phyloP scores from a whole-genome alignment of 2,797 vertebrate genomes.

The Pteropus rufus region DNA sequence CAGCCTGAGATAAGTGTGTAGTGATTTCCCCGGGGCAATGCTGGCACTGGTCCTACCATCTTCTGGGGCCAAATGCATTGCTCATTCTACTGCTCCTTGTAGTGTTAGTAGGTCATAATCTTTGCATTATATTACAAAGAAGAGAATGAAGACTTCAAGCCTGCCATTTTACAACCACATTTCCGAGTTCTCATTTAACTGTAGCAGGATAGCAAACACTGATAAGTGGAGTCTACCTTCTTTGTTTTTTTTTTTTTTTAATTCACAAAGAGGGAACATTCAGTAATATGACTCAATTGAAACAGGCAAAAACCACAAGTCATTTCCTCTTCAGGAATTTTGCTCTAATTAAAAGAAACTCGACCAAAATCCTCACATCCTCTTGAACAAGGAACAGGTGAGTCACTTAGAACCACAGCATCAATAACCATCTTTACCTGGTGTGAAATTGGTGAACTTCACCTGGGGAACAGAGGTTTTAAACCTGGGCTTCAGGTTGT shows the following conservation, averaged over 20 bases:
- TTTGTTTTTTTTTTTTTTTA: neutral
- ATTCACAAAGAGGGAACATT: neutral
- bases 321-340: constrained; percentile 44
- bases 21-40: neutral
- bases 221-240: neutral
- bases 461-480: neutral
- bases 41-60: neutral
- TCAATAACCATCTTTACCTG: neutral
- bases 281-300: neutral
- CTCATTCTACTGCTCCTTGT: neutral
- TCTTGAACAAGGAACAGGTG: neutral
- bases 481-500: neutral
- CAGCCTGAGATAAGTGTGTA: neutral
- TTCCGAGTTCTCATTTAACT: constrained; percentile 6
- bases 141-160: neutral
- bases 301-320: neutral
- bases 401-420: neutral
- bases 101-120: neutral
- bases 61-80: neutral
- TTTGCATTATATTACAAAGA: neutral
- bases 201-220: neutral
- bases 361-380: neutral
- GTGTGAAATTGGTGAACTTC: neutral
- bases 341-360: constrained; percentile 34
- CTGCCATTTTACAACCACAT: neutral